These are phyloP conservation scores for Argyra leucocephala DNA, from an alignment of 2,888 invertebrate genomes.

Conservation along the genomic window DNA sequence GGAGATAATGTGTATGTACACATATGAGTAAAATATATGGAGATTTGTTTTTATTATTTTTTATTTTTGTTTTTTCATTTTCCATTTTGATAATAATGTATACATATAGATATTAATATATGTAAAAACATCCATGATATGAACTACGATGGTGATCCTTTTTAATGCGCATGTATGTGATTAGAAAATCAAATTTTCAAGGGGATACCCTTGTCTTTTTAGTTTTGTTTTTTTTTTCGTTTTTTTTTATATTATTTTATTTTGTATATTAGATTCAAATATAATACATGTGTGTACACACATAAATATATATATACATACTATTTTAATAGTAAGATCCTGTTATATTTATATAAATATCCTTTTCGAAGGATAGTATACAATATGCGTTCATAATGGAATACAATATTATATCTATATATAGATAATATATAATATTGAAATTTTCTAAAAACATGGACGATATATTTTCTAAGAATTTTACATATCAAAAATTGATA, in stretches of 20 bases:
- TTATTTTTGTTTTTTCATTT: background rate
- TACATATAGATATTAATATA: background rate
- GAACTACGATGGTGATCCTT: constrained; percentile 2
- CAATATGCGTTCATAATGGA: background rate
- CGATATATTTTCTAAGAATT: too few relatives aligned
- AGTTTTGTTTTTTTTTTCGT: background rate
- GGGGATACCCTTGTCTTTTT: background rate
- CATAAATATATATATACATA: background rate
- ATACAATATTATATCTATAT: background rate
- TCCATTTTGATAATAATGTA: background rate
- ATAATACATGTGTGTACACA: background rate
- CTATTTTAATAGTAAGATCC: background rate
- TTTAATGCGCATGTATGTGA: constrained; percentile 4
- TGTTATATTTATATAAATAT: background rate
- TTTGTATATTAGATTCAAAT: background rate
- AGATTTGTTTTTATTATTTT: background rate
- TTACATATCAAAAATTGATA: too few relatives aligned
- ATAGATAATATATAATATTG: background rate
- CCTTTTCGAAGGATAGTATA: background rate
- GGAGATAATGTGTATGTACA: background rate
- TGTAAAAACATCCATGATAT: background rate
- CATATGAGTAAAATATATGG: background rate
- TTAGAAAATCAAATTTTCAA: constrained; percentile 5
- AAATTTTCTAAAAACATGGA: too few relatives aligned
- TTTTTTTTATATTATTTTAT: background rate